Percentiles rank a stretch among this genome's conserved stretches.
These are phyloP conservation scores for Dasypolia templi DNA, from an alignment of 2,888 invertebrate species.

Conservation along the genomic window DNA sequence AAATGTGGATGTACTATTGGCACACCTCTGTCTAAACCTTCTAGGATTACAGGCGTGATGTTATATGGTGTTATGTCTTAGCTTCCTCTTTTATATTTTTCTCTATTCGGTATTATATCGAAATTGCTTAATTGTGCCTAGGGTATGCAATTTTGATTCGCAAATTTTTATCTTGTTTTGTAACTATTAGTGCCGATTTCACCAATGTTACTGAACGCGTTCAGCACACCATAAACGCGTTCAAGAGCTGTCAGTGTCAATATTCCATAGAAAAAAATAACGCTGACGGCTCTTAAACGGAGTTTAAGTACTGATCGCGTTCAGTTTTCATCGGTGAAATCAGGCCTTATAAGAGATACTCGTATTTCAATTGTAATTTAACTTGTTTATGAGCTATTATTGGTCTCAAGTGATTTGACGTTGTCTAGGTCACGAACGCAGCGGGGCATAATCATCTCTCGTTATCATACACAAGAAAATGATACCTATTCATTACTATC, in stretches of 20 bases:
- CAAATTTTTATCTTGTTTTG: neutral
- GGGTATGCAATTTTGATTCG: neutral
- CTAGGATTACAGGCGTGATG: too few relatives aligned
- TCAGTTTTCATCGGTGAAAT: too few relatives aligned
- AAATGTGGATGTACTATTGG: too few relatives aligned
- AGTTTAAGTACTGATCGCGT: too few relatives aligned
- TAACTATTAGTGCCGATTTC: too few relatives aligned
- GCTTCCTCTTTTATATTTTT: neutral
- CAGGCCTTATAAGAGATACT: neutral
- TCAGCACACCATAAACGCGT: too few relatives aligned
- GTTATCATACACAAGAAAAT: constrained; percentile 16
- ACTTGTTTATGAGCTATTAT: neutral
- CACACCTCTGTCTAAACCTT: too few relatives aligned
- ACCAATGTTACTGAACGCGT: too few relatives aligned
- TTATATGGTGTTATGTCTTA: too few relatives aligned
- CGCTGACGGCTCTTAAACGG: too few relatives aligned
- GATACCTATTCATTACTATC: constrained; percentile 29
- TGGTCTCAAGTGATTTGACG: constrained; percentile 60
- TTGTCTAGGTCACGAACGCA: constrained; percentile 75
- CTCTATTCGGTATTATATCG: neutral
- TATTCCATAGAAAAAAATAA: too few relatives aligned
- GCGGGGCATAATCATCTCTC: constrained; percentile 34
- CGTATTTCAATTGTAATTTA: neutral
- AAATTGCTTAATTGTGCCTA: neutral
- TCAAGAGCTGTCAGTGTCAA: too few relatives aligned